Base-by-base conservation (phyloP, 2,797 vertebrate genomes). In the Siniperca undulata region DNA sequence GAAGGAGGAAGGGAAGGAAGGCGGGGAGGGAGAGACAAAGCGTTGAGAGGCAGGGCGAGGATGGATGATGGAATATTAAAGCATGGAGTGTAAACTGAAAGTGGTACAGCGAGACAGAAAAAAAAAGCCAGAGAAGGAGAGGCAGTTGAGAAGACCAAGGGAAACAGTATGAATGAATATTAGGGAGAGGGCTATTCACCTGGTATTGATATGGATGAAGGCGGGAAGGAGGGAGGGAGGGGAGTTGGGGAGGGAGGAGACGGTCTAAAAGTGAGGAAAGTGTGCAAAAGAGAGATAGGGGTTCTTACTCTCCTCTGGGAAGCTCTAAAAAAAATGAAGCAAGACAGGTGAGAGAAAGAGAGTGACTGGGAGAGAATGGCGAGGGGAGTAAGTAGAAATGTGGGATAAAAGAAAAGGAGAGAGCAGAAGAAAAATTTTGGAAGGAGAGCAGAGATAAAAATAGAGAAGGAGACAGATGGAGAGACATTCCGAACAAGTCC, bases 281-380 rank as follows among this genome's bases (percentile, higher is more conserved):
- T 88, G 92, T 94, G 94, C 91, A 91, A 64, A 65, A 74, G 89
- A 81, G 87, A 93, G 93, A 94, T 94, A 94, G 83, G 84, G 66
- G 70, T 60, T 84, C 87, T 82, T 73, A 30, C 85, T 81, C 84
- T 88, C 91, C 88, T 85, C 77, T 88, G 90, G 89, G 88, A 92
- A 82, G 65, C 76, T 80, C 55, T 66, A 62, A 55, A 62, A 77
- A 46, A 58, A 80, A 75, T 9, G 0, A 36, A 67, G 82, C 71
- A 72, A 76, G 88, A 94, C 86, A 92, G 88, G 88, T 90, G 89
- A 86, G 92, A 93, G 89, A 85, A 89, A 83, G 73, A 53, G 82
- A 90, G 77, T 74, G 87, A 91, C 88, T 64, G 69, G 69, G 60
- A 71, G 86, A 68, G 85, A 90, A 89, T 38, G 78, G 81, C 4